These are phyloP conservation scores for Chlorodrepanis virens DNA, from an alignment of 2,113 vertebrate species.

Conservation along the genomic window DNA sequence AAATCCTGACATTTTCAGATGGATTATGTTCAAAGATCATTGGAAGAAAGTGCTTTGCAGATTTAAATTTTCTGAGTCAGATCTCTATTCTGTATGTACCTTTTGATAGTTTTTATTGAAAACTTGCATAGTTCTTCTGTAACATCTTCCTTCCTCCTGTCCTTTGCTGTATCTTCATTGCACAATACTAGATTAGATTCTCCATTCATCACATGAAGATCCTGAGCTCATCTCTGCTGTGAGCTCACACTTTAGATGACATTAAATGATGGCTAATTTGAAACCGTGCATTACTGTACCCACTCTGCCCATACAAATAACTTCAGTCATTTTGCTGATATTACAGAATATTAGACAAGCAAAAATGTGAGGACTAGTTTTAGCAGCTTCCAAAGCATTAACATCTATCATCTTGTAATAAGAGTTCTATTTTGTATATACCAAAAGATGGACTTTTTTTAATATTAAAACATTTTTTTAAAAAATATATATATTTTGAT, in stretches of 20 bases:
- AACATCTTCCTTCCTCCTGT: neutral
- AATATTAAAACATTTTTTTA: neutral
- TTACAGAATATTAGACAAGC: neutral
- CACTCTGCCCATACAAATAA: neutral
- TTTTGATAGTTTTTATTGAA: neutral
- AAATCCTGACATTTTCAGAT: neutral
- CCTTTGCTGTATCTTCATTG: neutral
- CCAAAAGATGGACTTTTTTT: neutral
- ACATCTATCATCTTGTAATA: neutral
- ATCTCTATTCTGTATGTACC: neutral
- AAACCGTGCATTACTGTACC: neutral
- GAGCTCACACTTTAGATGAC: neutral
- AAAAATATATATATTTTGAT: neutral
- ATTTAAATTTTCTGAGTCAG: neutral
- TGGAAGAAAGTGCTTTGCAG: neutral
- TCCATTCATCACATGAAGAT: neutral
- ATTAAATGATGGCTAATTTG: neutral
- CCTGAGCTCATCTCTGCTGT: neutral
- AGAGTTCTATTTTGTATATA: neutral
- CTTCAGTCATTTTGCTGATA: neutral
- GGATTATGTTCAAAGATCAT: neutral
- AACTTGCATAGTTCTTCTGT: neutral
- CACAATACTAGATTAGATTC: neutral
- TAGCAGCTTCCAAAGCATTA: neutral
- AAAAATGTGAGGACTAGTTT: neutral